phyloP scores from a whole-genome alignment of 1,140 invertebrate species.

The Aphis craccivora region DNA sequence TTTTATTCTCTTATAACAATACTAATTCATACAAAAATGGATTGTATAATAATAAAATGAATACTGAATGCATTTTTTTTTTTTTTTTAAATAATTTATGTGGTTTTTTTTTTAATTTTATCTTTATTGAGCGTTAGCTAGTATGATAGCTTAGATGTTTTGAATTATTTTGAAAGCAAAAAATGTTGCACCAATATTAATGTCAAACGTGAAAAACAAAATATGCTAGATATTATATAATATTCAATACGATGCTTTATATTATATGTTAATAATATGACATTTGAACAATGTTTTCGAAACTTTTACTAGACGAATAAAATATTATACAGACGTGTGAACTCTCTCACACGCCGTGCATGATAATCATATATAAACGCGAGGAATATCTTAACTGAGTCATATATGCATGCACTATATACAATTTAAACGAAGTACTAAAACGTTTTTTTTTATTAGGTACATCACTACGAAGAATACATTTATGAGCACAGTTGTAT shows the following conservation, averaged over 20 bases:
- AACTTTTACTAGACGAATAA: not conserved
- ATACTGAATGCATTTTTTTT: not conserved
- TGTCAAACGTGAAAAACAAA: not conserved
- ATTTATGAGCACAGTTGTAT: not conserved
- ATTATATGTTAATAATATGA: not conserved
- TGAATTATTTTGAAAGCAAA: constrained; percentile 2
- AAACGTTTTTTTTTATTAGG: not conserved
- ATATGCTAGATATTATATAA: not conserved
- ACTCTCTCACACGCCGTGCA: not conserved
- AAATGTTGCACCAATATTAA: not conserved
- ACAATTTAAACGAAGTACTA: not conserved
- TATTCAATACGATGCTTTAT: not conserved
- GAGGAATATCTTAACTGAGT: not conserved
- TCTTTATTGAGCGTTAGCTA: not conserved
- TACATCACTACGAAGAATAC: not conserved
- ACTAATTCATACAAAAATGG: not conserved
- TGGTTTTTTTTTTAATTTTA: not conserved
- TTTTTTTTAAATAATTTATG: not conserved
- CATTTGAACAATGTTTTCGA: not conserved
- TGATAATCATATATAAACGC: not conserved
- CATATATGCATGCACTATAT: not conserved
- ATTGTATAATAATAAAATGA: not conserved
- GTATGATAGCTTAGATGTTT: not conserved
- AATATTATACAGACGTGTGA: not conserved
- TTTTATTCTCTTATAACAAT: not conserved